Percentiles rank a stretch among this genome's conserved stretches.
phyloP scores from a whole-genome alignment of 2,888 invertebrate species.

The Phaedon cochleariae region DNA sequence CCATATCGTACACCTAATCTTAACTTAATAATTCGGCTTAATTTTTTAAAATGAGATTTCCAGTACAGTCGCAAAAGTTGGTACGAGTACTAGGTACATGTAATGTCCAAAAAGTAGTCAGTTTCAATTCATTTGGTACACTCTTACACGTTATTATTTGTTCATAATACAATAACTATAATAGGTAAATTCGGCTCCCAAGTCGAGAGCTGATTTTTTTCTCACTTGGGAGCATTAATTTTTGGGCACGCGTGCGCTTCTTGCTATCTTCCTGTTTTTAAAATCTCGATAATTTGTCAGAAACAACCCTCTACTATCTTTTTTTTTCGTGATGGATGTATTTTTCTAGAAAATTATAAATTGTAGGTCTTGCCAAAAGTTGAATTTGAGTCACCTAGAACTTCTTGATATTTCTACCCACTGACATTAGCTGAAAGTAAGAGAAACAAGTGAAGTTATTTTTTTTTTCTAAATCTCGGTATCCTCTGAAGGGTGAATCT shows the following conservation, averaged over 20 bases:
- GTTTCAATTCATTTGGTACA: conserved; percentile 27
- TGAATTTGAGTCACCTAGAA: too few relatives aligned
- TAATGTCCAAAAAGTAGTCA: conserved; percentile 10
- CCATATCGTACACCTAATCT: background rate
- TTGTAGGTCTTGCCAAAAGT: background rate
- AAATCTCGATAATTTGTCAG: conserved; percentile 20
- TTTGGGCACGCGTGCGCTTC: conserved; percentile 45
- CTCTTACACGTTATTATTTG: conserved; percentile 39
- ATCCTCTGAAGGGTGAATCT: too few relatives aligned
- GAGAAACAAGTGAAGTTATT: too few relatives aligned
- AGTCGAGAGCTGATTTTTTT: conserved; percentile 46
- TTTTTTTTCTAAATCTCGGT: too few relatives aligned
- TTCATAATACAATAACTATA: conserved; percentile 48
- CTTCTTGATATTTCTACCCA: too few relatives aligned
- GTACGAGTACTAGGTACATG: background rate
- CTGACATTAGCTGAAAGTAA: too few relatives aligned
- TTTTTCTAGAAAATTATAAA: background rate
- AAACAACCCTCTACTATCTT: conserved; percentile 35
- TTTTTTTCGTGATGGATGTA: conserved; percentile 6
- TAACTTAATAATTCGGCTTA: conserved; percentile 17
- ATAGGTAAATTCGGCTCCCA: conserved; percentile 41
- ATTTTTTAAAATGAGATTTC: conserved; percentile 6
- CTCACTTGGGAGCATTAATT: conserved; percentile 47
- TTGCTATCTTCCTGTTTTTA: conserved; percentile 16
- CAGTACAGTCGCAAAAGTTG: background rate